Conservation (phyloP, 2,888 invertebrate genomes). For the Eupithecia pulchellata region DNA sequence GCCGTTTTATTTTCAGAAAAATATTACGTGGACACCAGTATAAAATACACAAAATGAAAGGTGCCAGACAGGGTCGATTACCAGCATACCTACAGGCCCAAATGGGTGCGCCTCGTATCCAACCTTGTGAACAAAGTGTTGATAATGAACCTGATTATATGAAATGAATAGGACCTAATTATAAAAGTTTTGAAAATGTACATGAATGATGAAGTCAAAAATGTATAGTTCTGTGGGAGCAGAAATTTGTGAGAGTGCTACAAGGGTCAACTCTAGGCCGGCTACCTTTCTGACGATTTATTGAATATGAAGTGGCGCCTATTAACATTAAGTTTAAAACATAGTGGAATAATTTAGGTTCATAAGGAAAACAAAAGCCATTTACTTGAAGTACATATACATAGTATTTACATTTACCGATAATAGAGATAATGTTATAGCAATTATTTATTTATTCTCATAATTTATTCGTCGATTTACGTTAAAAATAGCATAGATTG, state of each 20-base stretch:
- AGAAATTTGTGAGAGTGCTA: not conserved
- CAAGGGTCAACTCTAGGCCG: conserved; percentile 1
- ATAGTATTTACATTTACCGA: not conserved
- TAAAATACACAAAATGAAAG: conserved; percentile 79
- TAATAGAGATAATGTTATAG: not conserved
- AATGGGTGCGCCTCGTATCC: conserved; percentile 40
- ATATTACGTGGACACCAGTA: conserved; percentile 76
- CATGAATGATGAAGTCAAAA: not conserved
- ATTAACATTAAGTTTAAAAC: not conserved
- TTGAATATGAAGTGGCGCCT: not conserved
- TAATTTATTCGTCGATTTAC: conserved; percentile 9
- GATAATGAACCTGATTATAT: conserved; percentile 33
- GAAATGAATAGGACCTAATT: not conserved
- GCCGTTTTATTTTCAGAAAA: conserved; percentile 61
- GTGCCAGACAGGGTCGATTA: conserved; percentile 71
- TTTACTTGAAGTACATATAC: not conserved
- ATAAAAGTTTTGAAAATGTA: not conserved
- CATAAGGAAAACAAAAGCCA: not conserved
- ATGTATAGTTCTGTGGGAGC: not conserved
- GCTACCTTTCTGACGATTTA: not conserved
- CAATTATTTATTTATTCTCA: conserved; percentile 13
- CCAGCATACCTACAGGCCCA: conserved; percentile 75
- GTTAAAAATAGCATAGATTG: conserved; percentile 6
- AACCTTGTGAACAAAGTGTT: conserved; percentile 47
- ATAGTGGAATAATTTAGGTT: not conserved